Conservation (phyloP, 1,140 invertebrate genomes). For the Cydia amplana region DNA sequence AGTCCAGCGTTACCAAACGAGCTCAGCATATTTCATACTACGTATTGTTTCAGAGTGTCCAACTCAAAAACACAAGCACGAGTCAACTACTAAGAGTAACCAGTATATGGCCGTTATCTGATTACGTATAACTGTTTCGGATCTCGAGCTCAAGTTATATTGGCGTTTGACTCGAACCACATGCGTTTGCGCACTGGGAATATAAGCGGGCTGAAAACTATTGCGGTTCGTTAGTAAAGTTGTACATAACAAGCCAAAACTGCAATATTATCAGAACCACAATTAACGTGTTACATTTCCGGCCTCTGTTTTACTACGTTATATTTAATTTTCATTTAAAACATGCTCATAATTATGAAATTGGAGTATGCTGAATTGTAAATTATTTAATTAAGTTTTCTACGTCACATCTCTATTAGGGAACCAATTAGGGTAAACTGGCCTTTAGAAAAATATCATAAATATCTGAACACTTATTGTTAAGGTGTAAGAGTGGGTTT, state of each 20-base stretch:
- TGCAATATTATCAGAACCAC: background rate
- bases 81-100: no score
- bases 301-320: background rate
- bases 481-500: no score
- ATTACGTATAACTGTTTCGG: no score
- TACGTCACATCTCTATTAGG: no score
- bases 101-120: no score
- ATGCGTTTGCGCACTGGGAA: background rate
- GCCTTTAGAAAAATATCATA: no score
- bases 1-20: background rate
- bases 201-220: background rate
- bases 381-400: background rate
- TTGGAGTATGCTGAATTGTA: background rate
- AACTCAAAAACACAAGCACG: no score
- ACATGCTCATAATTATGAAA: background rate
- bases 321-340: background rate
- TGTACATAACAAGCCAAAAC: constrained; percentile 9
- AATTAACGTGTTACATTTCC: constrained; percentile 3
- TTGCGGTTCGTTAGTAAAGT: background rate
- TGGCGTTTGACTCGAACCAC: no score
- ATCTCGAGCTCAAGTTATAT: no score
- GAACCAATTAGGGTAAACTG: no score
- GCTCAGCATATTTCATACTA: background rate
- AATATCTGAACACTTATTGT: no score
- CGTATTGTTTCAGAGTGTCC: background rate